Base-by-base conservation (phyloP, 2,113 vertebrate genomes). In the Nesogale talazaci region DNA sequence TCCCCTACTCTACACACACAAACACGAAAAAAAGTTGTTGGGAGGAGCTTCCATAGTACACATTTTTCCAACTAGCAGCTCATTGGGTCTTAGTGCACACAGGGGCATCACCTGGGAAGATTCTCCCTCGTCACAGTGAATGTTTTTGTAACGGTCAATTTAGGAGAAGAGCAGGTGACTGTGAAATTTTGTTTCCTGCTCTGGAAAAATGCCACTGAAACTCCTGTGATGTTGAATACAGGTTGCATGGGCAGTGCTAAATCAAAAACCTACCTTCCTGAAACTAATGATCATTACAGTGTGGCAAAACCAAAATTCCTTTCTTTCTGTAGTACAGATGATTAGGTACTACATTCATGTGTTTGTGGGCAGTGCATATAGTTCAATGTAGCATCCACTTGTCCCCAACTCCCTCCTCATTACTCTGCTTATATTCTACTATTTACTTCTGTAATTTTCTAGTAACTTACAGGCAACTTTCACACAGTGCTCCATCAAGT, bases 361-460 rank as follows among this genome's bases (percentile, higher is more conserved):
- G 9, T 16, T 19, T 34, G 36, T 22, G 25, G 20, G 14, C 0
- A 63, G 40, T 16, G 1, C 16, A 56, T 9, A 11, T 1, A 82
- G 69, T 25, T 38, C 82, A 80, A 63, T 11, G 0, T 3, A 2
- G 63, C 63, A 11, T 65, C 8, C 46, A 9, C 46, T 10, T 25
- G 25, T 2, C 2, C 29, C n/a, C 36, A 52, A 52, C 46, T 52
- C 46, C 10, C 46, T 52, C 46, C 14, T 52, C 46, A 77, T 14
- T 61, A 38, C 31, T 34, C 61, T 4, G 23, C 46, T 42, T 27
- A 31, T 67, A 69, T 85, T 38, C 61, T 23, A 56, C 25, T 38
- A 52, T 42, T n/a, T 52, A 4, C 42, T 84, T 76, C 61, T 1
- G 0, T 74, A 19, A 84, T 22, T 77, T 85, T 75, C 77, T 29